Conservation (phyloP, 2,888 invertebrate species). For the Acrocera orbiculus region DNA sequence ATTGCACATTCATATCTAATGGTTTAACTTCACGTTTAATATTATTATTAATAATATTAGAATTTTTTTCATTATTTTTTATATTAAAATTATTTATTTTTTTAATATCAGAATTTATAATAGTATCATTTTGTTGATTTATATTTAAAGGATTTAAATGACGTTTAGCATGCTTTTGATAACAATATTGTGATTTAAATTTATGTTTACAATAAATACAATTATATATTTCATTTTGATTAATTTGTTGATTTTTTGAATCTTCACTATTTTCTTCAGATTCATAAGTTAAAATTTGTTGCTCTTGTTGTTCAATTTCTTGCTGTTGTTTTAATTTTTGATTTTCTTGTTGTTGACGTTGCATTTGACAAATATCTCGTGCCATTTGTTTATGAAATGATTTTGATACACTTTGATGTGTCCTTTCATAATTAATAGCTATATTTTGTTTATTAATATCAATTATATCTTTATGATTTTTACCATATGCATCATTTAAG, state of each 20-base stretch:
- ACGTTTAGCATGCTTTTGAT: conserved; percentile 58
- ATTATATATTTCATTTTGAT: conserved; percentile 35
- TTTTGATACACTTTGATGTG: conserved; percentile 26
- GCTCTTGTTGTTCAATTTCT: conserved; percentile 2
- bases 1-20: conserved; percentile 65
- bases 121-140: not conserved
- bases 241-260: not conserved
- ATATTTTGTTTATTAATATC: no score
- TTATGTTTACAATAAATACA: conserved; percentile 62
- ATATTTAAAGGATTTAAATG: conserved; percentile 41
- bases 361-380: conserved; percentile 25
- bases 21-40: conserved; percentile 42
- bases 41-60: conserved; percentile 16
- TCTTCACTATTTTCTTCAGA: conserved; percentile 3
- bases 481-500: conserved; percentile 60
- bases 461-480: conserved; percentile 30
- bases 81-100: conserved; percentile 6
- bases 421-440: conserved; percentile 22
- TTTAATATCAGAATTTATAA: not conserved
- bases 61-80: conserved; percentile 13
- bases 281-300: not conserved
- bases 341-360: conserved; percentile 14
- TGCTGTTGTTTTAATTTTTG: conserved; percentile 5
- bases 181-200: conserved; percentile 72
- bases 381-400: conserved; percentile 33